Evolutionary conservation across 2,113 vertebrate genomes (phyloP), one percentile per base, ranked within the genome.

Genomic region (Rutilus rutilus): DNA sequence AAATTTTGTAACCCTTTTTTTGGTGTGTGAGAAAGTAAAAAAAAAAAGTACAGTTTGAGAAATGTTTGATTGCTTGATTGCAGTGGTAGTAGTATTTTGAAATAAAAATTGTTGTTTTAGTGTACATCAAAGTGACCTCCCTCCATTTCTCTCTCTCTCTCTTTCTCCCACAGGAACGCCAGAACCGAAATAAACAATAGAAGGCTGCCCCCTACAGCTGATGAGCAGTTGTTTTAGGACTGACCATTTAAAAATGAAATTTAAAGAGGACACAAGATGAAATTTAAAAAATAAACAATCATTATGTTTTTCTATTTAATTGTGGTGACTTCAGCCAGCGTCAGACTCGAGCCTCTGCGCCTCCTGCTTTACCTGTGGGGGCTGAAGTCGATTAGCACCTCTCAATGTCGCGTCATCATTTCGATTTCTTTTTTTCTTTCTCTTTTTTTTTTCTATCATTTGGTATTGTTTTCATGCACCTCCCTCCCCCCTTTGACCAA

Each of bases 151-250:
- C 5, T 45, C 3, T 47, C 59, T 78, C 59, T 82, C 86, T 92
- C 81, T 91, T 42, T 86, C 77, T 86, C 77, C 78, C 90, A 4
- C 93, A 99, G 98, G 98, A 99, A 93, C 97, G 96, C 90, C 97
- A 98, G 95, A 97, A 94, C 92, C 96, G 96, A 95, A 97, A 93
- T 97, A 96, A 97, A 95, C 95, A 93, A 90, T 96, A 90, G 90
- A 93, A 95, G 94, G 92, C 91, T 89, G 90, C 92, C 81, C 80
- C 83, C 78, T 91, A 90, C 88, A 92, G 89, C 91, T 87, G 89
- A 87, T 93, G 91, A 90, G 92, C 82, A 81, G 89, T 93, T 90
- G 93, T 93, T 88, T 94, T 96, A 90, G 92, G 91, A 93, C 90
- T 94, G 94, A 94, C 94, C 92, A 88, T 89, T 88, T 93, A 75